Base-by-base conservation (phyloP, 2,113 vertebrate species). In the Coptodon rendalli region DNA sequence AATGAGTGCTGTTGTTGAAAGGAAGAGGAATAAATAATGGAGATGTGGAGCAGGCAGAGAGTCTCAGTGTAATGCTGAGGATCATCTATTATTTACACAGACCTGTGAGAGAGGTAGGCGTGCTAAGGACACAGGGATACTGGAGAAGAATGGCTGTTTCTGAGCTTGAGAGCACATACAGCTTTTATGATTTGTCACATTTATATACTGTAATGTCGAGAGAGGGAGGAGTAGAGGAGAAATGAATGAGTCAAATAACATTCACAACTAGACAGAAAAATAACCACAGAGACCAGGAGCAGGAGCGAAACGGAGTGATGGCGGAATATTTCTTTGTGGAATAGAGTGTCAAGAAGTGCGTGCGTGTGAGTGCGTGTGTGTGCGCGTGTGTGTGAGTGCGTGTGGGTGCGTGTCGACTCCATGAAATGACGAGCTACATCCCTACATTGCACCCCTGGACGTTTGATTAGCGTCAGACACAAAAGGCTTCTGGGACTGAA, bases 71-170 rank as follows among this genome's bases (percentile, higher is more conserved):
- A 93, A 93, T 90, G 93, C 81, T 91, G 43, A 85, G 66, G 27
- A 87, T 92, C 94, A 95, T 96, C 92, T 95, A 95, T 96, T 95
- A 96, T 95, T 95, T 86, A 95, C 84, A 52, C 71, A 71, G 81
- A 89, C 82, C 89, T 89, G 87, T 82, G 89, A 93, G 88, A 95
- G 89, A 94, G 84, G 82, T 68, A 83, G 86, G 29, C 63, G 89
- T 85, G 80, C 87, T 92, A 84, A 89, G 83, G 82, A 89, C 79
- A 89, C 73, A 54, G 54, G 24, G 86, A 85, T 80, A 82, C 52
- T 2, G 79, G 86, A 89, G 90, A 92, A 85, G 66, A 89, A 93
- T 89, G 79, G 43, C 4, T 22, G 34, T 57, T 93, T 84, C 86
- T 87, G 82, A 91, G 82, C 79, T 45, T 6, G 63, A 82, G 79